Base-by-base conservation (phyloP, 2,113 vertebrate genomes). In the Lipotes vexillifer region DNA sequence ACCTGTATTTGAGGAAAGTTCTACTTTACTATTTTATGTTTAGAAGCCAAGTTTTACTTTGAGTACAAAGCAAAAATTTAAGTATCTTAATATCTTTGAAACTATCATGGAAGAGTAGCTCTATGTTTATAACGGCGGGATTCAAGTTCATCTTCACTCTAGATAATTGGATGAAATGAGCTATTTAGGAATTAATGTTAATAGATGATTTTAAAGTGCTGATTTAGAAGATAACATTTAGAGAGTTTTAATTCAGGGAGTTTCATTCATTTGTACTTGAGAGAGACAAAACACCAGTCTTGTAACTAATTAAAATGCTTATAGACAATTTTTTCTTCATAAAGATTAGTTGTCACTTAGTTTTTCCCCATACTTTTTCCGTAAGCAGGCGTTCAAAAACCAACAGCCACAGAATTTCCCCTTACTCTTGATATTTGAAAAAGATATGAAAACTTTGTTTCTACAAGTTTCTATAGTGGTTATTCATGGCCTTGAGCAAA, bases 101-200 rank as follows among this genome's bases (percentile, higher is more conserved):
- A 92, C 87, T 97, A 29, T 90, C 59, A 82, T 80, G 89, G 61
- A 95, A 71, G 0, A 38, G 31, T 78, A 66, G 15, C 72, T 92
- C 1, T 93, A 6, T 93, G 36, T 23, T 97, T 92, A 66, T 97
- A 94, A 44, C 6, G 12, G 63, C 75, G 86, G 69, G 87, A 74
- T 97, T 98, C 97, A 38, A 84, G 0, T 91, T 97, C 86, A 86
- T 96, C 94, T 97, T 97, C 31, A 46, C 84, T 96, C 88, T 95
- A 87, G 94, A 84, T 92, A 90, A 65, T 44, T 18, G 29, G 13
- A 23, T 88, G 61, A 82, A 46, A 65, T 88, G 94, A 93, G 36
- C 81, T 96, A 63, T 63, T 46, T 94, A 91, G 92, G 69, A 78
- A 85, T 97, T 97, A 90, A 52, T 49, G 46, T 97, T 11, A 59